A percentile compares a stretch with the other conserved stretches of the same genome.
Conservation (phyloP, 2,113 vertebrate genomes). For the Donacobius atricapilla region DNA sequence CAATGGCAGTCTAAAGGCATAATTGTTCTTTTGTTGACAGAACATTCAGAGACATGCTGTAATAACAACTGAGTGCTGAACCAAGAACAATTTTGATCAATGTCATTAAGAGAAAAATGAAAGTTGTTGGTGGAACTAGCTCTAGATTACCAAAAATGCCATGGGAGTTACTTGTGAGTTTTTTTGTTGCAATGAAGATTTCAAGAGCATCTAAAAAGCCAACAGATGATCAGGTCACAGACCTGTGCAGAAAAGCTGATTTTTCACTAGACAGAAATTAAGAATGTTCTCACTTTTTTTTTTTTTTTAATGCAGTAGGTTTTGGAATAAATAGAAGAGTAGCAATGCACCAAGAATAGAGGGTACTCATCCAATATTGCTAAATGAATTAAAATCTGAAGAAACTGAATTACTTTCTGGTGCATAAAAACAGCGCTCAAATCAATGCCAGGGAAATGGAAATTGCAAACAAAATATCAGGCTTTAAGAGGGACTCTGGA, state of each 20-base stretch:
- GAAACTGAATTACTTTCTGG: not conserved
- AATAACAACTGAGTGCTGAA: not conserved
- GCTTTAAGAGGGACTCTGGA: not conserved
- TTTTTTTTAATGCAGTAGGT: not conserved
- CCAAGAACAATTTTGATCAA: not conserved
- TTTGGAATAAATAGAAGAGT: not conserved
- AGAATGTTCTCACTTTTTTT: not conserved
- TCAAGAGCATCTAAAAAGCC: not conserved
- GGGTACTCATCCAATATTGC: not conserved
- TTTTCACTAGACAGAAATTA: not conserved
- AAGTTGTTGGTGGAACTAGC: not conserved
- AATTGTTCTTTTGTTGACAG: not conserved
- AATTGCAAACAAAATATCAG: not conserved
- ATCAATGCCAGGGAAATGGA: not conserved
- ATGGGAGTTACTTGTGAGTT: not conserved
- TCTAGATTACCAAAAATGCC: not conserved
- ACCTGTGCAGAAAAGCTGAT: not conserved
- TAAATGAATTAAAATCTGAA: not conserved
- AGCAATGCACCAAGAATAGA: not conserved
- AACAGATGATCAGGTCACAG: not conserved
- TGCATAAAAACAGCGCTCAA: not conserved
- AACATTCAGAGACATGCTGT: not conserved
- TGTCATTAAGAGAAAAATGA: not conserved
- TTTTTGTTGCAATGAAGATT: not conserved
- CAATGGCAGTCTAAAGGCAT: not conserved